Evolutionary conservation across 1,140 invertebrate genomes (phyloP), one percentile per base, ranked within the genome.

Genomic region (Zaprionus gabonicus): DNA sequence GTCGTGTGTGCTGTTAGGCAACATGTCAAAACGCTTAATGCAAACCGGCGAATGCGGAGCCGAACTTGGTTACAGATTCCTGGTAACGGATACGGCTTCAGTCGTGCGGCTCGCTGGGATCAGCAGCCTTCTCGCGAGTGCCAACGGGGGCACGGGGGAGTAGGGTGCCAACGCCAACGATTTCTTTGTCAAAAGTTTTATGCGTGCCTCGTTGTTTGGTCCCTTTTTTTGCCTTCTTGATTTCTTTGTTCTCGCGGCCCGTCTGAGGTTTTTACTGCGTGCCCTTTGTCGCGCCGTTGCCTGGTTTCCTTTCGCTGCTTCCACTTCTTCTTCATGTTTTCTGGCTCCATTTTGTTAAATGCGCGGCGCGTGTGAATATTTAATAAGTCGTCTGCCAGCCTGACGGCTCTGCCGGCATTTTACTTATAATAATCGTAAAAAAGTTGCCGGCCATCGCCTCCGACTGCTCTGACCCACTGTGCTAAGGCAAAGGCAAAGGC

Each of bases 321-420:
- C 12, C 59, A 71, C 46, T 64, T 44, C 59, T 46, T 36, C 63
- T 55, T 46, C 56, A 62, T 78, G 70, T 74, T 68, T 75, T 76
- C 76, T 65, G 66, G 78, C 79, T 88, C 76, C 73, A 84, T 88
- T 87, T 91, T 91, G 87, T 82, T 91, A 86, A 91, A 91, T 91
- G 86, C 86, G 87, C 78, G 82, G 87, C 87, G 87, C 87, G 86
- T 91, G 86, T 91, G 86, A 91, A 91, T 91, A 91, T 91, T 91
- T 91, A 91, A 91, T 91, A 91, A 91, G 86, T 70, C 82, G 77
- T 70, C 76, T 68, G 84, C 79, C 80, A 64, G 31, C 57, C 53
- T 58, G 65, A 53, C 59, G 71, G 76, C 65, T 69, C 76, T 57
- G 68, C 53, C 44, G 77, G 68, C 74, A 74, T 84, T 84, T 87